Percentiles rank a stretch among this genome's conserved stretches.
Evolutionary conservation across 2,888 invertebrate genomes (phyloP).

Genomic region (Encarsia formosa): DNA sequence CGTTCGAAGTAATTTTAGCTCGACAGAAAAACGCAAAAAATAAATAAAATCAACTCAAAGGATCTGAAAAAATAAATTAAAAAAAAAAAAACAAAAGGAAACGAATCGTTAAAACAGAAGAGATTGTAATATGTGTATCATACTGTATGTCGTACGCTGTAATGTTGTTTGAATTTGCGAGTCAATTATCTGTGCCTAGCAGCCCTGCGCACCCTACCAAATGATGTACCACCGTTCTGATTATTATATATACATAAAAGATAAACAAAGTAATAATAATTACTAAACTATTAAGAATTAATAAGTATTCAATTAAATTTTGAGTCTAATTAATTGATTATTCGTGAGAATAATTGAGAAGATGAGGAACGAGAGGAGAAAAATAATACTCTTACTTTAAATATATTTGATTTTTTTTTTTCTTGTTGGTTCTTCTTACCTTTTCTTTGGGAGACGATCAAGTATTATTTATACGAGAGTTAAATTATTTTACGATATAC

Average conservation of each 20-base stretch:
- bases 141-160: conserved; percentile 53
- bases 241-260: too few species aligned
- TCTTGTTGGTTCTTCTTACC: too few species aligned
- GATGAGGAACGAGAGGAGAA: conserved; percentile 32
- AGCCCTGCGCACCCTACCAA: conserved; percentile 52
- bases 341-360: conserved; percentile 28
- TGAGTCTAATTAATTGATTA: conserved; percentile 29
- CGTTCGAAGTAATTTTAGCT: conserved; percentile 13
- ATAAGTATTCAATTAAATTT: conserved; percentile 25
- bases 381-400: too few species aligned
- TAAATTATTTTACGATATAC: too few species aligned
- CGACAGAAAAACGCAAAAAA: conserved; percentile 11
- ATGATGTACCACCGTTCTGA: conserved; percentile 50
- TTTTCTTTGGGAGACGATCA: too few species aligned
- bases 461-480: too few species aligned
- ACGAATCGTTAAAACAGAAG: conserved; percentile 27
- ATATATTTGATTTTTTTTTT: too few species aligned
- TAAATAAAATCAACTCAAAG: too few species aligned
- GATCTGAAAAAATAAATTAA: conserved; percentile 2
- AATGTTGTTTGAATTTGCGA: conserved; percentile 57
- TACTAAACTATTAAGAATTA: conserved; percentile 18
- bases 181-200: conserved; percentile 64
- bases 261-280: conserved; percentile 24
- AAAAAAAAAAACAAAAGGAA: conserved; percentile 21
- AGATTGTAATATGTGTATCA: conserved; percentile 47